Percentiles rank a stretch among this genome's conserved stretches.
These are phyloP conservation scores for Amphipoea lucens DNA, from an alignment of 2,888 invertebrate genomes.

Conservation along the genomic window DNA sequence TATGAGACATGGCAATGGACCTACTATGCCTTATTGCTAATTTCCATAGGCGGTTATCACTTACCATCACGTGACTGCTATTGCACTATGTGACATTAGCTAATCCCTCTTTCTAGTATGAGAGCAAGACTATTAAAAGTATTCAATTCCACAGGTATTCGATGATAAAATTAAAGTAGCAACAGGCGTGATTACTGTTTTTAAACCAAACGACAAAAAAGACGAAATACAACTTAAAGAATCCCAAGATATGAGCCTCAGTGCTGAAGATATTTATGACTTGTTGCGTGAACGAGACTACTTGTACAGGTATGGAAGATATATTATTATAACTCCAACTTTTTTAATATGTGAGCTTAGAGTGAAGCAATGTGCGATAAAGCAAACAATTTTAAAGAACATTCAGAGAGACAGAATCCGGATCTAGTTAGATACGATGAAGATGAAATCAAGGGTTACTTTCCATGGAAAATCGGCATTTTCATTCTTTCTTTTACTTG, in stretches of 20 bases:
- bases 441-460: background rate
- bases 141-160: constrained; percentile 65
- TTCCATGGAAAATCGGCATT: background rate
- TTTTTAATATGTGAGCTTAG: background rate
- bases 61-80: background rate
- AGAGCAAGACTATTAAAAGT: background rate
- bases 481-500: background rate
- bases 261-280: constrained; percentile 69
- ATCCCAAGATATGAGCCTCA: constrained; percentile 55
- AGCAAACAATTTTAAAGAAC: background rate
- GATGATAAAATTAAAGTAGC: constrained; percentile 70
- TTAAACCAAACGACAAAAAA: background rate
- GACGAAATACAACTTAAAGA: constrained; percentile 10
- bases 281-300: constrained; percentile 67
- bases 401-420: background rate
- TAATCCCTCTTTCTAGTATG: background rate
- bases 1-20: background rate
- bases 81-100: background rate
- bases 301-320: constrained; percentile 64
- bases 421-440: background rate
- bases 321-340: background rate
- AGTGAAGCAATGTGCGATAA: background rate
- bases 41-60: background rate
- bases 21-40: background rate
- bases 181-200: constrained; percentile 66